A percentile compares a stretch with the other conserved stretches of the same genome.
These are phyloP conservation scores for Drosophila lacteicornis DNA, from an alignment of 1,140 invertebrate genomes.

Conservation along the genomic window DNA sequence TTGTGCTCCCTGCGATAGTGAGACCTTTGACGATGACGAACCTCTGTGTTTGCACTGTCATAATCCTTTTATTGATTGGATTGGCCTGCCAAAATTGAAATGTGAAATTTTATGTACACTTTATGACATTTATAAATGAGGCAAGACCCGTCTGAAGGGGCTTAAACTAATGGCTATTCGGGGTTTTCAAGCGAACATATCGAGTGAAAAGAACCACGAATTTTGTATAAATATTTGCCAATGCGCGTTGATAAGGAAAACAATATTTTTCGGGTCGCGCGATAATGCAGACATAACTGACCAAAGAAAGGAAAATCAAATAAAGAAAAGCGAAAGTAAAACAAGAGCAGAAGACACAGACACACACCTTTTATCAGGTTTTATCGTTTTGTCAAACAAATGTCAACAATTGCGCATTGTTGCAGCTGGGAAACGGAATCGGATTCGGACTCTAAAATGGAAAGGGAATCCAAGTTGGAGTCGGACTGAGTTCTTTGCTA, in stretches of 20 bases:
- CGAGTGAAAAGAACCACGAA: constrained; percentile 30
- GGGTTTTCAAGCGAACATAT: constrained; percentile 33
- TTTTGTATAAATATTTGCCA: constrained; percentile 76
- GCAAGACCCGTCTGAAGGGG: constrained; percentile 39
- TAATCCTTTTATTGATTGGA: constrained; percentile 82
- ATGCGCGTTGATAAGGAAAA: constrained; percentile 63
- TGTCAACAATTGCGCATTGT: constrained; percentile 81
- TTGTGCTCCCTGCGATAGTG: constrained; percentile 9
- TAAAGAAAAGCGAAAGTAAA: constrained; percentile 66
- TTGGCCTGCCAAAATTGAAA: constrained; percentile 65
- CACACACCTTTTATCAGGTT: constrained; percentile 62
- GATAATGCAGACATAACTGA: constrained; percentile 62
- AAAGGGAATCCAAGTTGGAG: constrained; percentile 26
- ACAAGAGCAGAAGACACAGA: constrained; percentile 48
- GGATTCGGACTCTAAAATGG: constrained; percentile 11
- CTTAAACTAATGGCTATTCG: constrained; percentile 78
- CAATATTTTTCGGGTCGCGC: constrained; percentile 41
- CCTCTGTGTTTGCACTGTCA: constrained; percentile 63
- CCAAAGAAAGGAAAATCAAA: constrained; percentile 64
- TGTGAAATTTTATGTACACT: constrained; percentile 45
- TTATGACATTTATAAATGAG: constrained; percentile 73
- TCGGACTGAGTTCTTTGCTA: constrained; percentile 51
- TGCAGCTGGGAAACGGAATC: constrained; percentile 62
- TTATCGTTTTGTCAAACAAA: constrained; percentile 79
- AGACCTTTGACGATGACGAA: constrained; percentile 33